A percentile compares a stretch with the other conserved stretches of the same genome.
These are phyloP conservation scores for Temnothorax ravouxi DNA, from an alignment of 2,888 invertebrate species.

Conservation along the genomic window DNA sequence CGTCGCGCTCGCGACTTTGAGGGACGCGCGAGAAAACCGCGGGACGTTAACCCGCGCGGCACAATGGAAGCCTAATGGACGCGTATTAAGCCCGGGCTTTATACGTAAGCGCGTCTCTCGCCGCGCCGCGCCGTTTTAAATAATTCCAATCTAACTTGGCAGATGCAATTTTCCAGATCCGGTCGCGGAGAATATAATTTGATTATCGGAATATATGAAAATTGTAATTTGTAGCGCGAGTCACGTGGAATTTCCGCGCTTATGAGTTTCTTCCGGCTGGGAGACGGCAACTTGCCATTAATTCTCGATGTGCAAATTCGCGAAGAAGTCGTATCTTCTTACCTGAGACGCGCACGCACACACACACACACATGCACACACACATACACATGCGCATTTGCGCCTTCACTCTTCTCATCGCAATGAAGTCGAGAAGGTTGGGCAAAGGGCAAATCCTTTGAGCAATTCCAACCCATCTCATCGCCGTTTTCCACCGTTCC, in stretches of 20 bases:
- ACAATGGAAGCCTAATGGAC: constrained; percentile 26
- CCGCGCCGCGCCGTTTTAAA: constrained; percentile 6
- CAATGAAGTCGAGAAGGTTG: background rate
- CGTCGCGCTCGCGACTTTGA: background rate
- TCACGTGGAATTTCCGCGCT: constrained; percentile 29
- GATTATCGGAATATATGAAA: constrained; percentile 48
- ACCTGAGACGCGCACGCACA: background rate
- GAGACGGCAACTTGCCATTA: constrained; percentile 30
- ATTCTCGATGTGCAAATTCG: constrained; percentile 36
- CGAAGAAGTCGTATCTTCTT: constrained; percentile 34
- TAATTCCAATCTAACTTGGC: constrained; percentile 23
- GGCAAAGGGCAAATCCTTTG: constrained; percentile 43
- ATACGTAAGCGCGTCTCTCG: background rate
- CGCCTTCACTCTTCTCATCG: constrained; percentile 24
- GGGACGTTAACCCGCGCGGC: background rate
- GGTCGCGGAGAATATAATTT: constrained; percentile 9
- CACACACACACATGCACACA: no score
- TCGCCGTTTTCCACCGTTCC: constrained; percentile 12
- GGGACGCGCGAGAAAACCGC: background rate
- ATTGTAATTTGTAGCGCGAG: constrained; percentile 38
- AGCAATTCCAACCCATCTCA: constrained; percentile 60
- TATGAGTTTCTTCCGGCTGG: constrained; percentile 15
- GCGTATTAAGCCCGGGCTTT: no score
- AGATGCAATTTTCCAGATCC: constrained; percentile 1
- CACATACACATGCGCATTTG: background rate